Evolutionary conservation across 2,113 vertebrate species (phyloP), one percentile per base, ranked within the genome.

Genomic region (Thalassarche chlororhynchos): DNA sequence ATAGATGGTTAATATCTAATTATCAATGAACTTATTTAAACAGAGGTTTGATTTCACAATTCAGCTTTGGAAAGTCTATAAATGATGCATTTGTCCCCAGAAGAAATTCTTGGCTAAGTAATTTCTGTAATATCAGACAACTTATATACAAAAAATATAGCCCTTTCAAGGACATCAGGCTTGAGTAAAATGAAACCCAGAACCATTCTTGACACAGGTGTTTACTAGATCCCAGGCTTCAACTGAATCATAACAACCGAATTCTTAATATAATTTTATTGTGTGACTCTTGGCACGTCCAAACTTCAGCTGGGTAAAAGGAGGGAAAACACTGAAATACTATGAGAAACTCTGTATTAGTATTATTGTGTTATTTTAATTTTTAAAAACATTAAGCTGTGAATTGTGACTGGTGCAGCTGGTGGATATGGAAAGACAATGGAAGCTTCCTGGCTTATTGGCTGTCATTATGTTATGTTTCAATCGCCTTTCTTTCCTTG

Each of bases 361-460:
- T 42, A 61, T 69, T 61, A 84, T 60, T 91, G 58, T 92, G 72
- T 69, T 84, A 51, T 58, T 81, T 71, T 93, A 84, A 80, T 89
- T 95, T 90, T 87, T 68, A 44, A 74, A 94, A 96, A 92, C 88
- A 92, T 62, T 26, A 44, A n/a, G 26, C 49, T 70, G 14, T 46
- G 75, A 86, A 97, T 97, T 93, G 97, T 95, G 90, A 25, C 68
- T 82, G 68, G 68, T 90, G 66, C 97, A 94, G 93, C 86, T 97
- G 91, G 83, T 94, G 82, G 96, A 96, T 96, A 75, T 97, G 62
- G 55, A 44, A 87, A 86, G 77, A 98, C 97, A 98, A 97, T 97
- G 92, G 95, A 49, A 77, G 87, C 20, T 97, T 97, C 97, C 97
- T 97, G 97, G 58, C 32, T 85, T 44, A 28, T 44, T 84, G 90